phyloP scores from a whole-genome alignment of 2,113 vertebrate species.

The Drymodes brunneopygia region DNA sequence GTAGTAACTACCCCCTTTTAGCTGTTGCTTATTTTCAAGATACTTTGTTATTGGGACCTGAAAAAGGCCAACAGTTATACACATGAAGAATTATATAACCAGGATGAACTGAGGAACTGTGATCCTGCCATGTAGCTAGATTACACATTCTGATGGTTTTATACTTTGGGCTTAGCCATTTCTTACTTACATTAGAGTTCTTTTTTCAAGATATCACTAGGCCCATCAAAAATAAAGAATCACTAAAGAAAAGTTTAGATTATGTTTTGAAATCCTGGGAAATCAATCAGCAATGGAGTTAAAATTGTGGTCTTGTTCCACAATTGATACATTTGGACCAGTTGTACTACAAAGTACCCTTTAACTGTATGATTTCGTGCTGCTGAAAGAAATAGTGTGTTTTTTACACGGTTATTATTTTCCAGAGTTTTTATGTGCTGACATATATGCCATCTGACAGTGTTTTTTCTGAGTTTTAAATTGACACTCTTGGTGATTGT shows the following conservation, averaged over 20 bases:
- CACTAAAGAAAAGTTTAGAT: background rate
- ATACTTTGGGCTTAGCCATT: background rate
- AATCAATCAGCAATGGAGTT: background rate
- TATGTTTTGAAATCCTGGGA: background rate
- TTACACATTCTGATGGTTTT: background rate
- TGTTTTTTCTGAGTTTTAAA: background rate
- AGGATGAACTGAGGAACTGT: background rate
- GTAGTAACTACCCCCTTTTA: background rate
- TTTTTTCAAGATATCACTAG: background rate
- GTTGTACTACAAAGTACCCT: background rate
- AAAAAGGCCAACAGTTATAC: background rate
- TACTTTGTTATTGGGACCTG: background rate
- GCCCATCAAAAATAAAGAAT: background rate
- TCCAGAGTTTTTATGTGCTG: background rate
- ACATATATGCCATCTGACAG: background rate
- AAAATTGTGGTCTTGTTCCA: background rate
- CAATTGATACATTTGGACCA: background rate
- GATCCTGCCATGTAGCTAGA: background rate
- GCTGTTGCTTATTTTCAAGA: background rate
- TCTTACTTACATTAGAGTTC: fast-evolving
- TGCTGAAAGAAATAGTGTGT: background rate
- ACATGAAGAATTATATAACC: background rate
- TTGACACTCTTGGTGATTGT: background rate
- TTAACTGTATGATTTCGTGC: background rate
- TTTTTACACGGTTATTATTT: background rate